Conservation (phyloP, 2,797 vertebrate species). For the Poeciliopsis turneri region DNA sequence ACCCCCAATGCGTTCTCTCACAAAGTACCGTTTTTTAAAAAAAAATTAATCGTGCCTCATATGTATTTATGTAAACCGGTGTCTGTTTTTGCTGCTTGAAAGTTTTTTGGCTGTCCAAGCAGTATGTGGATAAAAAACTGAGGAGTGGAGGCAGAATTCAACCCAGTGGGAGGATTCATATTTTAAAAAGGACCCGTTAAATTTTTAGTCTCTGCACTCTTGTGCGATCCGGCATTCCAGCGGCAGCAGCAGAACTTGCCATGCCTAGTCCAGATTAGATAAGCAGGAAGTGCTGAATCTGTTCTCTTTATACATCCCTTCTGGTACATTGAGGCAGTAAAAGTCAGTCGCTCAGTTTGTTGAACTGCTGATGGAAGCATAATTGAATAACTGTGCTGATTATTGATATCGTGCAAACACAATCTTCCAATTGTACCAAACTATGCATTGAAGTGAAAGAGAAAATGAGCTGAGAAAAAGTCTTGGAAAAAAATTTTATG, state of each 20-base stretch:
- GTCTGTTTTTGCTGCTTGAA: background rate
- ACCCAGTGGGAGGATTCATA: constrained; percentile 14
- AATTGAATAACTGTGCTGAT: constrained; percentile 80
- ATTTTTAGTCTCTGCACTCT: constrained; percentile 50
- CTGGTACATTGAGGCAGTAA: constrained; percentile 69
- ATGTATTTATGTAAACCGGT: background rate
- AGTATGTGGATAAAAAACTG: constrained; percentile 7
- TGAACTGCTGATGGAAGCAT: constrained; percentile 80
- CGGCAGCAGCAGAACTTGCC: constrained; percentile 51
- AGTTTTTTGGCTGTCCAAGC: constrained; percentile 7
- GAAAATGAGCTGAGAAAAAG: constrained; percentile 20
- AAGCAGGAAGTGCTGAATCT: constrained; percentile 83
- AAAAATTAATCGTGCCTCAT: background rate
- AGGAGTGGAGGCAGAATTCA: constrained; percentile 8
- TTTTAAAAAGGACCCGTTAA: constrained; percentile 31
- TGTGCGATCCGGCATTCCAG: constrained; percentile 46
- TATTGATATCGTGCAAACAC: constrained; percentile 79
- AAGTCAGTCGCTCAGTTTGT: constrained; percentile 64
- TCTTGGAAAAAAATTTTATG: constrained; percentile 38
- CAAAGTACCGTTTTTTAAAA: background rate
- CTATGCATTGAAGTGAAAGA: constrained; percentile 51
- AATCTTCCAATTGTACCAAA: constrained; percentile 73
- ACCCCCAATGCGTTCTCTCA: constrained; percentile 14
- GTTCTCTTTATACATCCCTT: constrained; percentile 66
- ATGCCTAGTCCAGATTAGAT: constrained; percentile 80